phyloP scores from a whole-genome alignment of 2,113 vertebrate species.

The Osmerus mordax region DNA sequence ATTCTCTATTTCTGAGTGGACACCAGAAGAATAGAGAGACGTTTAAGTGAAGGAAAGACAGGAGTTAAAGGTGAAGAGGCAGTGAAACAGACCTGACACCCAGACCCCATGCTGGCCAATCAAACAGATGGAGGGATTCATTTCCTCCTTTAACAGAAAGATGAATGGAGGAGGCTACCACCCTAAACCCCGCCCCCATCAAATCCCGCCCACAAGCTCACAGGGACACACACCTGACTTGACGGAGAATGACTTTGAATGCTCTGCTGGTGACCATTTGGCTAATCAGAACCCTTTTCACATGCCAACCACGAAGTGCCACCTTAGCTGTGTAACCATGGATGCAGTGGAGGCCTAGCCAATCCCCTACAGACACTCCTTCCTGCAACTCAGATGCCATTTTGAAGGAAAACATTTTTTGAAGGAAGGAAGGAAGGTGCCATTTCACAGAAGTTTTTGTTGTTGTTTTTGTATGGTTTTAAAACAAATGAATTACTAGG shows the following conservation, averaged over 20 bases:
- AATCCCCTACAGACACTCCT: no score
- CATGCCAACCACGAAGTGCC: slow-evolving; percentile 3
- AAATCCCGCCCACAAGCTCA: slow-evolving; percentile 55
- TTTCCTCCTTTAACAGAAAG: neutral
- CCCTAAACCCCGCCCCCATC: slow-evolving; percentile 20
- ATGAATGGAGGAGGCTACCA: neutral
- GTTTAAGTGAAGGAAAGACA: slow-evolving; percentile 56
- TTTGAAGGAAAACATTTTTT: no score
- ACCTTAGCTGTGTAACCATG: neutral
- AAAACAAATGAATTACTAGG: neutral
- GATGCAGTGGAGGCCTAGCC: no score
- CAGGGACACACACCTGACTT: slow-evolving; percentile 30
- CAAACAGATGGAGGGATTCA: neutral
- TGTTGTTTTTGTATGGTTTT: slow-evolving; percentile 12
- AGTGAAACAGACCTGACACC: no score
- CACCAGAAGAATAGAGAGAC: slow-evolving; percentile 52
- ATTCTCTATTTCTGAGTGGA: slow-evolving; percentile 81
- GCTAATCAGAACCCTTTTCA: neutral
- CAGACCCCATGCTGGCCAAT: slow-evolving; percentile 12
- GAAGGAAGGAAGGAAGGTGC: no score
- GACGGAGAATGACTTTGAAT: neutral
- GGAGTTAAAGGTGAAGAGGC: neutral
- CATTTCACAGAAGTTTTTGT: neutral
- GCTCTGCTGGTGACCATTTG: neutral
- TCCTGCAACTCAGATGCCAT: no score